Conservation (phyloP, 2,797 vertebrate species). For the Microctenopoma lineatum region DNA sequence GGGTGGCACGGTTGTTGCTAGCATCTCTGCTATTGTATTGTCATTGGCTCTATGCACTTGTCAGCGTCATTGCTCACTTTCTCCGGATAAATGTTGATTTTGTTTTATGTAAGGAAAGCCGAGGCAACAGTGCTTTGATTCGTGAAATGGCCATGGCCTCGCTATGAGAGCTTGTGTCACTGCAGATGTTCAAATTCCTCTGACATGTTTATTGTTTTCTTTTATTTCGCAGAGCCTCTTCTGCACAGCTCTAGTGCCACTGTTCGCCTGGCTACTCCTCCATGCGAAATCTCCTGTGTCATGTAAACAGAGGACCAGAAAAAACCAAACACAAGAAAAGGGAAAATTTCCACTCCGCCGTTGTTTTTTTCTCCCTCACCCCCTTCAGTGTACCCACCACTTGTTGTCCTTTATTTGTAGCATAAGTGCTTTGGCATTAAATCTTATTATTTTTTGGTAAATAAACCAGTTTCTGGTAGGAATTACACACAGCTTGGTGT, state of each 20-base stretch:
- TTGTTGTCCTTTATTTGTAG: conserved; percentile 85
- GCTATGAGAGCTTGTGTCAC: conserved; percentile 80
- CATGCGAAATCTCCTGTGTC: conserved; percentile 64
- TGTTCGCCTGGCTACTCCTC: conserved; percentile 49
- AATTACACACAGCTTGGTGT: conserved; percentile 89
- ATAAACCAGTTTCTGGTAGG: conserved; percentile 88
- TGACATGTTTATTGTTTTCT: conserved; percentile 88
- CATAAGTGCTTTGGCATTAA: conserved; percentile 85
- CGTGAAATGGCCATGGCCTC: conserved; percentile 62
- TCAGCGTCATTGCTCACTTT: conserved; percentile 96
- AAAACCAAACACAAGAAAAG: conserved; percentile 78
- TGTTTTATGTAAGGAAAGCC: conserved; percentile 93
- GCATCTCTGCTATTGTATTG: conserved; percentile 93
- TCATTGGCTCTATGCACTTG: conserved; percentile 96
- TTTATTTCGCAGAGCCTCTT: conserved; percentile 70
- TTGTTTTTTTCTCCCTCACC: conserved; percentile 47
- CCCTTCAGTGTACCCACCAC: conserved; percentile 68
- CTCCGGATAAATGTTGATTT: conserved; percentile 96
- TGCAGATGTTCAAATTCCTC: conserved; percentile 91
- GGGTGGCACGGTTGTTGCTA: conserved; percentile 96
- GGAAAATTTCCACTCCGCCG: conserved; percentile 64
- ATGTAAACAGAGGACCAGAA: conserved; percentile 78
- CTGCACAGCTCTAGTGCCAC: conserved; percentile 46
- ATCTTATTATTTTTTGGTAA: conserved; percentile 89
- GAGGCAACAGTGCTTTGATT: conserved; percentile 86